Base-by-base conservation (phyloP, 1,140 invertebrate species). In the Temnothorax nylanderi region DNA sequence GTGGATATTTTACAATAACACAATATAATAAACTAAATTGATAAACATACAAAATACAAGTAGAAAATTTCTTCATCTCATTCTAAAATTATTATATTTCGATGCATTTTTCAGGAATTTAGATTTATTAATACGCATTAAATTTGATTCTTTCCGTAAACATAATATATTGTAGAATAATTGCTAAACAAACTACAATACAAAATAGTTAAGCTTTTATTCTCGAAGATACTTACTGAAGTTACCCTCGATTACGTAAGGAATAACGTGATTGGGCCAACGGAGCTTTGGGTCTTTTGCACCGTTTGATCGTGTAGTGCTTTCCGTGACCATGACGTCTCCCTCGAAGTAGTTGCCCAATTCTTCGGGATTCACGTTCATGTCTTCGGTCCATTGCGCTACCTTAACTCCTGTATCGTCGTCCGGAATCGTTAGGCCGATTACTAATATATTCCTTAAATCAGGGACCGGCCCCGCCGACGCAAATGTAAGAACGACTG, bases 331-430 rank as follows among this genome's bases (percentile, higher is more conserved):
- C 34, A 98, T 98, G 89, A 67, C 98, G 7, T 67, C 97, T 13
- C 97, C 97, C 92, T 98, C 97, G 1, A 96, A 95, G 88, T 98
- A 98, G 21, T 95, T 96, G 5, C 97, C 97, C 87, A 97, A 93
- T 92, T 98, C 97, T 92, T 98, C 97, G 0, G 97, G 97, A 93
- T 98, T 98, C 26, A 96, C 93, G 0, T 93, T 92, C 32, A 95
- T 95, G 0, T 94, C 95, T 54, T 96, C 96, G 62, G 96, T 95
- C 96, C 97, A 98, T 7, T 95, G 93, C 0, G 96, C 95, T 10
- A 97, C 94, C 5, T 95, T 94, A 2, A 93, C 90, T 0, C 96
- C 96, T 1, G 94, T 96, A 72, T 95, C 94, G 49, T 94, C 94
- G 60, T 94, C 96, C 0, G 96, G 96, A 3, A 67, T 13, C 10